Evolutionary conservation across 1,140 invertebrate species (phyloP).

Genomic region (Helicoverpa zea): DNA sequence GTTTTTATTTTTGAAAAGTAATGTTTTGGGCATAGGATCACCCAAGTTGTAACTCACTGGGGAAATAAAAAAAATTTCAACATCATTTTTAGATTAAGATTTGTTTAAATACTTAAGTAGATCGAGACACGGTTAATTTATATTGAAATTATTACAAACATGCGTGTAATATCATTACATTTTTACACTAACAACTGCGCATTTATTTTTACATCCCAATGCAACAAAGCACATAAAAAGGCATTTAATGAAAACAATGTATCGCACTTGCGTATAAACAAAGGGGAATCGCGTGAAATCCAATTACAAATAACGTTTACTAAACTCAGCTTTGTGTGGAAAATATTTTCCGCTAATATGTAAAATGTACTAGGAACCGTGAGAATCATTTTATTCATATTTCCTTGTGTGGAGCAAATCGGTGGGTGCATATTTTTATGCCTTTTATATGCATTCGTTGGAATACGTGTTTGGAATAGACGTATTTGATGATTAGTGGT

Average conservation of each 20-base stretch:
- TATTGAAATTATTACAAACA: too few relatives aligned
- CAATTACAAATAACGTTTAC: constrained; percentile 29
- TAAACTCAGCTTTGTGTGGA: constrained; percentile 4
- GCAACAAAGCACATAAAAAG: too few relatives aligned
- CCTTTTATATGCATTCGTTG: constrained; percentile 53
- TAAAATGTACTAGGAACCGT: not conserved
- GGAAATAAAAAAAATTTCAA: too few relatives aligned
- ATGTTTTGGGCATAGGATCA: too few relatives aligned
- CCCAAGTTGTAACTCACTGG: too few relatives aligned
- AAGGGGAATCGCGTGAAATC: constrained; percentile 5
- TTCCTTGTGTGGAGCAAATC: constrained; percentile 51
- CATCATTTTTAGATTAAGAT: too few relatives aligned
- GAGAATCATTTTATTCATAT: constrained; percentile 22
- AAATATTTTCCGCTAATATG: not conserved
- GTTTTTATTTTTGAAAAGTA: not conserved
- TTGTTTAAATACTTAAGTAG: too few relatives aligned
- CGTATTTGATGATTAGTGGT: constrained; percentile 47
- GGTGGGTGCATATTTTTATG: constrained; percentile 56
- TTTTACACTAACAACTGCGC: too few relatives aligned
- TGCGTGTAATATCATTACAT: too few relatives aligned
- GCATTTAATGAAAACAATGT: constrained; percentile 1
- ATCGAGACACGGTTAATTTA: too few relatives aligned
- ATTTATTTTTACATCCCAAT: too few relatives aligned
- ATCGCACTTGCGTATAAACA: constrained; percentile 24
- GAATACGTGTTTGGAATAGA: constrained; percentile 47